Base-by-base conservation (phyloP, 2,797 vertebrate genomes). In the Melanotaenia maccullochi region DNA sequence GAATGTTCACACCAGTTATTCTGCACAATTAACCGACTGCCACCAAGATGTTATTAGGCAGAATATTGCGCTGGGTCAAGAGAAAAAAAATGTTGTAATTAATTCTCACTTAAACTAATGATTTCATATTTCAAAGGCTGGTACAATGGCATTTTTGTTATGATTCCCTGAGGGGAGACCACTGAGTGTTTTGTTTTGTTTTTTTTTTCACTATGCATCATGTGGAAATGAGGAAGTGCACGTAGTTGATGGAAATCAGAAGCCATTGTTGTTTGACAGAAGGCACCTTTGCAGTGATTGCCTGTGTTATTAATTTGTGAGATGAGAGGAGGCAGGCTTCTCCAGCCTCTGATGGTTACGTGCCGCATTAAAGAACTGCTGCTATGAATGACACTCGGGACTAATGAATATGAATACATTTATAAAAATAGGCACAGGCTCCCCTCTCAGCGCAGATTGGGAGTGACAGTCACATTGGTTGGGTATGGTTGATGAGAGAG, bases 381-480 rank as follows among this genome's bases (percentile, higher is more conserved):
- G 82, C 87, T 85, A 85, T 93, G 91, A 93, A 92, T 93, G 92
- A 91, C 91, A 91, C 93, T 91, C 87, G 73, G 82, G 89, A 78
- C 87, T 93, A 93, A 94, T 93, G 90, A 94, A 94, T 92, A 92
- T 93, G 90, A 91, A 94, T 92, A 89, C 88, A 90, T 93, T 90
- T 90, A 90, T 92, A 93, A 92, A 93, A 93, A 93, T 93, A 91
- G 92, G 79, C 89, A 78, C 71, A 65, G 78, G 84, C 86, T 82
- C 87, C 82, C 84, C 87, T 92, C 86, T 85, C 84, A 60, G 82
- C 61, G 71, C 79, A 89, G 88, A 93, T 92, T 85, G 87, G 89
- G 89, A 94, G 87, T 91, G 93, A 93, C 91, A 93, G 91, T 81
- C 89, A 87, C 89, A 93, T 89, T 83, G 89, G 85, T 79, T 81